Percentiles rank a stretch among this genome's conserved stretches.
phyloP scores from a whole-genome alignment of 2,113 vertebrate species.

The Rhabdornis inornatus region DNA sequence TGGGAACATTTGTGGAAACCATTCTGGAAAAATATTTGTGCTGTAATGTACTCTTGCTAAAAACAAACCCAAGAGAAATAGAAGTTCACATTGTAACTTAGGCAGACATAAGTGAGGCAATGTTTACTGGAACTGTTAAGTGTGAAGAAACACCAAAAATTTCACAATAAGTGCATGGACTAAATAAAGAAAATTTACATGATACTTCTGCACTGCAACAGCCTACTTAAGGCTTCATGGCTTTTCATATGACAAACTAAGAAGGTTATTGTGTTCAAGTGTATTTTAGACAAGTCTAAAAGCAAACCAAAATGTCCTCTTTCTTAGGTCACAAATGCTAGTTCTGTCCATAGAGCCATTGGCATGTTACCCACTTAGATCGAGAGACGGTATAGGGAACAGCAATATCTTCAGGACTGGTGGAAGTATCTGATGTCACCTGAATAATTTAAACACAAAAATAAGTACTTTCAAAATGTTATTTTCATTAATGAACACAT shows the following conservation, averaged over 20 bases:
- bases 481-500: neutral
- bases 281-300: neutral
- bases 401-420: neutral
- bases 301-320: neutral
- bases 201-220: neutral
- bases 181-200: slow-evolving; percentile 40
- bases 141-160: slow-evolving; percentile 60
- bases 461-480: neutral
- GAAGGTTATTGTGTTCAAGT: neutral
- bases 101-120: slow-evolving; percentile 50
- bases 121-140: slow-evolving; percentile 53
- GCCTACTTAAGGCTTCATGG: neutral
- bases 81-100: slow-evolving; percentile 39
- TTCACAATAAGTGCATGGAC: slow-evolving; percentile 26
- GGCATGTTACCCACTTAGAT: neutral
- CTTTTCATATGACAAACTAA: neutral
- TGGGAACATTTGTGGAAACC: slow-evolving; percentile 43
- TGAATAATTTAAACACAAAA: neutral
- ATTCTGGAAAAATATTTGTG: slow-evolving; percentile 59
- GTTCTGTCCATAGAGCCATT: neutral
- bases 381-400: neutral
- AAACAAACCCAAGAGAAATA: slow-evolving; percentile 57
- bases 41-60: slow-evolving; percentile 50
- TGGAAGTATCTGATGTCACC: neutral
- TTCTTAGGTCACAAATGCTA: neutral